Evolutionary conservation across 1,140 invertebrate genomes (phyloP).

Genomic region (Panulirus ornatus): DNA sequence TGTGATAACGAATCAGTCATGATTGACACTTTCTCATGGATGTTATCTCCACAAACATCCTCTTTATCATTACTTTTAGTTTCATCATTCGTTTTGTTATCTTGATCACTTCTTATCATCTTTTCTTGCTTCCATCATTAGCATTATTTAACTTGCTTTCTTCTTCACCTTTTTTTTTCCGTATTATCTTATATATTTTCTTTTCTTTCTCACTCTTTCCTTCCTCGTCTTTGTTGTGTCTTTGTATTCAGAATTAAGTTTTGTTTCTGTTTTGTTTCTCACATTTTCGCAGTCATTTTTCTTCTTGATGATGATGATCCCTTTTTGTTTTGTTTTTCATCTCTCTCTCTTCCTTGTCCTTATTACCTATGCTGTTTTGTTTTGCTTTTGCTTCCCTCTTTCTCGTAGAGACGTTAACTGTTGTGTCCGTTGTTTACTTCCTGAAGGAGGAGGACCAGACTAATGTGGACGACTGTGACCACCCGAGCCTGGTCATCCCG

Average conservation of each 20-base stretch:
- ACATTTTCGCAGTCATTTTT: background rate
- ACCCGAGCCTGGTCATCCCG: background rate
- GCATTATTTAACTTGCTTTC: background rate
- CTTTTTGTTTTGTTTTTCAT: background rate
- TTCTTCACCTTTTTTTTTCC: background rate
- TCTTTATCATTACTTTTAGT: background rate
- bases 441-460: constrained; percentile 35
- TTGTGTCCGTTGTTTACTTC: background rate
- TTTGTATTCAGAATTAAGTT: no score
- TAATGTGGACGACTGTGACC: constrained; percentile 32
- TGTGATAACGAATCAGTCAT: no score
- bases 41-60: constrained; percentile 25
- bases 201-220: background rate
- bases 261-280: no score
- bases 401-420: background rate
- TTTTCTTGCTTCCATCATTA: background rate
- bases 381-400: background rate
- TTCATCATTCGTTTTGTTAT: background rate
- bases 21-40: no score
- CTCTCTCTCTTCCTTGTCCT: background rate
- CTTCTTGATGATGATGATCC: no score
- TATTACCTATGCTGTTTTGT: background rate
- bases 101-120: background rate
- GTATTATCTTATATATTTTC: constrained; percentile 4
- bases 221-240: background rate